Evolutionary conservation across 30 jellyfish, hydroid and myxozoan genomes (phyloP), one percentile per base, ranked within the genome.

Genomic region (Turritopsis rubra): DNA sequence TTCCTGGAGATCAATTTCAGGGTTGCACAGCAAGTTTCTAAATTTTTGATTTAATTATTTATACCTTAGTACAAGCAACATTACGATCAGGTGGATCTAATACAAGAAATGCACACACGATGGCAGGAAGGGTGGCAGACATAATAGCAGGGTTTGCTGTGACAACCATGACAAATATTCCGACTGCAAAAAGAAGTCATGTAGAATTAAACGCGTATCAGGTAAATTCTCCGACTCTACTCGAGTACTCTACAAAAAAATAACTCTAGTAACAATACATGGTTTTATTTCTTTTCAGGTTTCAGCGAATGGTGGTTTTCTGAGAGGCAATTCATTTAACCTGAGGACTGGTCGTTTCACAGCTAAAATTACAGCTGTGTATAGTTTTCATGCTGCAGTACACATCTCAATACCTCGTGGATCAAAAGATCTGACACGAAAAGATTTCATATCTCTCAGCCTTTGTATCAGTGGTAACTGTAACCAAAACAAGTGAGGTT

Each of bases 331-430:
- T 27, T 23, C 77, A 7, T n/a, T 1, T 7, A 27, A 68, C 19
- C 21, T 68, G 28, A 1, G 31, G 28, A 68, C 82, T 29, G 82
- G 82, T 23, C 82, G 82, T 30, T 74, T 74, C n/a, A 74, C 82
- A 20, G 82, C 82, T 23, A 72, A 72, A 1, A 74, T 29, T 13
- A 23, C 0, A 24, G 82, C 82, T 0, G 65, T 74, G 53, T 74
- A 74, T 1, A 24, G 65, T 19, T 74, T 74, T 29, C 82, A 74
- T 29, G 82, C n/a, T n/a, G 24, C 82, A 16, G 65, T 23, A 1
- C 82, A 74, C n/a, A 26, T 74, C 24, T 26, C 82, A 1, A 0
- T 74, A 74, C 82, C 82, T 20, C 53, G 41, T 23, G 82, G 72
- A 8, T 16, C 41, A 21, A 74, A 74, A 74, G 82, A 74, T 26